phyloP scores from a whole-genome alignment of 2,888 invertebrate species.

The Ichneumoninae sp. region DNA sequence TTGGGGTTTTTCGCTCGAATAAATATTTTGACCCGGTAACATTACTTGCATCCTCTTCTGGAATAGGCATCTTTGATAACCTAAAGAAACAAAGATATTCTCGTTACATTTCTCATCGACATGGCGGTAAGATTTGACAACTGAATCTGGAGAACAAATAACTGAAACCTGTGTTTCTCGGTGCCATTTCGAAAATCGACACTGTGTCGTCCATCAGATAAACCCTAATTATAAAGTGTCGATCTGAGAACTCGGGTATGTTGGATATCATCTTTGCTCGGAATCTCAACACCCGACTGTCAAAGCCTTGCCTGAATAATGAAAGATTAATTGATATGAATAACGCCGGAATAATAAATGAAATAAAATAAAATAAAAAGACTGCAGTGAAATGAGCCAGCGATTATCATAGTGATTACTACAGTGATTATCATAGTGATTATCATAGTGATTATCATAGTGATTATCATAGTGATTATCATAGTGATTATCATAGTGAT shows the following conservation, averaged over 20 bases:
- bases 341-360: neutral
- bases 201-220: constrained; percentile 94
- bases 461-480: no score
- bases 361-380: constrained; percentile 63
- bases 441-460: no score
- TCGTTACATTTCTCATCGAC: neutral
- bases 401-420: constrained; percentile 44
- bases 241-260: constrained; percentile 87
- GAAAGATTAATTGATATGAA: constrained; percentile 18
- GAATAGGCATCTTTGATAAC: constrained; percentile 85
- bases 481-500: constrained; percentile 14
- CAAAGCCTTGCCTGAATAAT: constrained; percentile 87
- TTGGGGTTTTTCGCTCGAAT: constrained; percentile 89
- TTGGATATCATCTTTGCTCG: constrained; percentile 91
- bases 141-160: neutral
- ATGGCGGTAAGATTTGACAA: neutral
- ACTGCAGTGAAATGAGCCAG: constrained; percentile 1
- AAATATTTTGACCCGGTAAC: constrained; percentile 90
- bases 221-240: constrained; percentile 93
- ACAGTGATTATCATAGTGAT: no score
- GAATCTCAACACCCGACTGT: constrained; percentile 92
- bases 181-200: constrained; percentile 91
- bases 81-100: constrained; percentile 79
- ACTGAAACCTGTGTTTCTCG: constrained; percentile 88
- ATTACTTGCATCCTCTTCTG: constrained; percentile 89